phyloP scores from a whole-genome alignment of 2,113 vertebrate genomes.

The Antechinus stuartii region DNA sequence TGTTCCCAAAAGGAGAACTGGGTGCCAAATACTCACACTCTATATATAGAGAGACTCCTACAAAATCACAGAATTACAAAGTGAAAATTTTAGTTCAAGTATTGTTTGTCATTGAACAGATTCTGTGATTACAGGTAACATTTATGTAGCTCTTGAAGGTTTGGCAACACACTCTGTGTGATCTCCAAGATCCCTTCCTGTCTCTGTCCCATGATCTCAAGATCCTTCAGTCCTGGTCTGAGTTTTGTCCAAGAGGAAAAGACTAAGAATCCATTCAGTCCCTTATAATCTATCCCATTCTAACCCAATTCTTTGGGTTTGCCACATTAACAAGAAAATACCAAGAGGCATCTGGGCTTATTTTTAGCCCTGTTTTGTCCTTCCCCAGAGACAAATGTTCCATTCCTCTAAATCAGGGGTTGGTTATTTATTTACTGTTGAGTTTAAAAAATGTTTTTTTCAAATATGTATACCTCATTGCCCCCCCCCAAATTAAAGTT shows the following conservation, averaged over 20 bases:
- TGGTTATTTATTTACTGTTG: neutral
- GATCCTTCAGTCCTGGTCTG: neutral
- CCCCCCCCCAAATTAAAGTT: too few species aligned
- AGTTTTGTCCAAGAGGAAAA: neutral
- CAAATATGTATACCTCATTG: too few species aligned
- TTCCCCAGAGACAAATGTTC: neutral
- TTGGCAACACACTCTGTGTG: neutral
- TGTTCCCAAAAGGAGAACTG: neutral
- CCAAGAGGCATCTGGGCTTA: neutral
- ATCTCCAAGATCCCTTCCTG: neutral
- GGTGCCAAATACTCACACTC: neutral
- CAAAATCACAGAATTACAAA: neutral
- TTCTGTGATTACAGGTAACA: neutral
- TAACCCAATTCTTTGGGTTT: neutral
- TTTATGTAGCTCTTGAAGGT: neutral
- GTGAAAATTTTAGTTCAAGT: neutral
- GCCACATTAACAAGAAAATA: neutral
- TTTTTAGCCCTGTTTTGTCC: neutral
- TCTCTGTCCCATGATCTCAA: neutral
- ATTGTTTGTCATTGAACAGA: neutral
- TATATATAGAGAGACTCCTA: neutral
- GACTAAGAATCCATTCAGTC: neutral
- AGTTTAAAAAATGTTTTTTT: too few species aligned
- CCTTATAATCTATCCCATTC: neutral
- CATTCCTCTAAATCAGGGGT: neutral